Conservation (phyloP, 2,888 invertebrate genomes). For the Embidobia sp. region DNA sequence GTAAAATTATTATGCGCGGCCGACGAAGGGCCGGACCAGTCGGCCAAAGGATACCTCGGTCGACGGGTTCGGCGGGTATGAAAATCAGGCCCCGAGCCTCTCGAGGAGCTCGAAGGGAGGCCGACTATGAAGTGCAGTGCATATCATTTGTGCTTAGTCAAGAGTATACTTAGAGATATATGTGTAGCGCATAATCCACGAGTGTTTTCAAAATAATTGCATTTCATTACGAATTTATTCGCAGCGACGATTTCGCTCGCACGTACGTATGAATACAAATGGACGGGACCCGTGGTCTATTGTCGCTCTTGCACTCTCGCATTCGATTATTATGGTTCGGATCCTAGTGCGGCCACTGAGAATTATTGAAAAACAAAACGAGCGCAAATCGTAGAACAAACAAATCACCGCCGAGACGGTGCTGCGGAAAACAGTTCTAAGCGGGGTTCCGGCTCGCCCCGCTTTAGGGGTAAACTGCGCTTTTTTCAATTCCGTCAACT, state of each 20-base stretch:
- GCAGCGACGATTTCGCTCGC: slow-evolving; percentile 48
- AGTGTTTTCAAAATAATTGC: slow-evolving; percentile 61
- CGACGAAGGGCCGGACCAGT: slow-evolving; percentile 61
- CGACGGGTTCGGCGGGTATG: slow-evolving; percentile 76
- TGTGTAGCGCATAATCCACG: slow-evolving; percentile 53
- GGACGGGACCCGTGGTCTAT: slow-evolving; percentile 21
- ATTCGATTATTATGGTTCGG: too few relatives aligned
- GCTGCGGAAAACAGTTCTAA: too few relatives aligned
- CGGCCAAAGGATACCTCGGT: slow-evolving; percentile 51
- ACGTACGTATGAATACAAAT: slow-evolving; percentile 55
- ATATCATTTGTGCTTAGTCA: slow-evolving; percentile 60
- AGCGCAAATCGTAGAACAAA: too few relatives aligned
- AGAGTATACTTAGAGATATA: slow-evolving; percentile 57
- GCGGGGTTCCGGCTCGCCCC: too few relatives aligned
- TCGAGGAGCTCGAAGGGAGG: slow-evolving; percentile 65
- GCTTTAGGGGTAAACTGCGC: too few relatives aligned
- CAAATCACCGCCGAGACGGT: too few relatives aligned
- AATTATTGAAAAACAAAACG: too few relatives aligned
- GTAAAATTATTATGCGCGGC: slow-evolving; percentile 52
- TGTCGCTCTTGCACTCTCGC: not conserved
- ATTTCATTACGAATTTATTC: slow-evolving; percentile 62
- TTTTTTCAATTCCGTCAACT: too few relatives aligned
- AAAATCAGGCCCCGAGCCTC: slow-evolving; percentile 73
- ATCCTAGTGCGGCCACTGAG: too few relatives aligned
- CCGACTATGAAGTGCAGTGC: slow-evolving; percentile 69